phyloP scores from a whole-genome alignment of 2,888 invertebrate species.

The Lamellibrachia satsuma region DNA sequence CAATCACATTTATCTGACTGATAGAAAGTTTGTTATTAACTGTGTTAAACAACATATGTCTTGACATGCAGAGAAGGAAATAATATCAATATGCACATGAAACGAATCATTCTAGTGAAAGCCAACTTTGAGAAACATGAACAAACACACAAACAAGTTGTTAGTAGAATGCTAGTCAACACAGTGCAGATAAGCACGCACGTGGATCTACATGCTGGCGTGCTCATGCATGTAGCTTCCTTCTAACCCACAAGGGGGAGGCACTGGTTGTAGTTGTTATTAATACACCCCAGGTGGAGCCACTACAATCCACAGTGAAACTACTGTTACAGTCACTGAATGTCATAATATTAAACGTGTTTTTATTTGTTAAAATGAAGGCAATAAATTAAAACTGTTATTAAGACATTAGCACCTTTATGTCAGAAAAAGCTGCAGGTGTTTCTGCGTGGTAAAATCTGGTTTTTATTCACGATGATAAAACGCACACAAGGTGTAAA shows the following conservation, averaged over 20 bases:
- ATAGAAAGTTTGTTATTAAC: not conserved
- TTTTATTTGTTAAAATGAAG: not conserved
- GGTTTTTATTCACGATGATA: not conserved
- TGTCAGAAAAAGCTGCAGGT: too few species aligned
- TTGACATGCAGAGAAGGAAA: not conserved
- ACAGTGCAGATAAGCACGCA: constrained; percentile 1
- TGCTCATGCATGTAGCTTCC: constrained; percentile 7
- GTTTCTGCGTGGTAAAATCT: not conserved
- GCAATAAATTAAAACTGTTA: too few species aligned
- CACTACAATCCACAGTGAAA: not conserved
- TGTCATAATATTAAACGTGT: not conserved
- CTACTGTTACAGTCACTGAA: not conserved
- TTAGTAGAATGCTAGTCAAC: not conserved
- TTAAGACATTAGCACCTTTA: too few species aligned
- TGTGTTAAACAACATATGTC: not conserved
- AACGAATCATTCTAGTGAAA: not conserved
- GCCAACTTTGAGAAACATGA: not conserved
- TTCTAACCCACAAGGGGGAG: not conserved
- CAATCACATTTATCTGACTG: not conserved
- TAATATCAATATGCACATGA: not conserved
- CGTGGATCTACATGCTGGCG: not conserved
- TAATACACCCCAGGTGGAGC: not conserved
- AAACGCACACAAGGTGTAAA: not conserved
- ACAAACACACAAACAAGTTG: not conserved
- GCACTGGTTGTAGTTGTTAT: not conserved